Evolutionary conservation across 2,113 vertebrate species (phyloP).

Genomic region (Lathamus discolor): DNA sequence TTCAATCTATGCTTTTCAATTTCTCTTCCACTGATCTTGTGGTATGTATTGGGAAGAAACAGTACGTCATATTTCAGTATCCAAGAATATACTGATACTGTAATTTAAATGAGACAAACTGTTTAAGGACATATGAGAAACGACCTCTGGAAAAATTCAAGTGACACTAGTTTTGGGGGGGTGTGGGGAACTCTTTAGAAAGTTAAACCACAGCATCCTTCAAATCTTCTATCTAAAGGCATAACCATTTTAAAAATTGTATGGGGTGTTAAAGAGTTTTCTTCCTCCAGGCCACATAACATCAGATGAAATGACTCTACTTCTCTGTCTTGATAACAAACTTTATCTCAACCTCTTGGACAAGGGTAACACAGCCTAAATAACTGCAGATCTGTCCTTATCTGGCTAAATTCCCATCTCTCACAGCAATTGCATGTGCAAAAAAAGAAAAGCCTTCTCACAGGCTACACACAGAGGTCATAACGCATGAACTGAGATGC

Average conservation of each 20-base stretch:
- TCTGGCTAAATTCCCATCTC: neutral
- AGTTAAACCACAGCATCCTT: neutral
- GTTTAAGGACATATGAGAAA: neutral
- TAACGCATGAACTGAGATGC: neutral
- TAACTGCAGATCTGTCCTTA: neutral
- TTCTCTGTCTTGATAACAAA: neutral
- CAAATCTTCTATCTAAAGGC: neutral
- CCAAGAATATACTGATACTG: neutral
- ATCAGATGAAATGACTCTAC: neutral
- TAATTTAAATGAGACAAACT: neutral
- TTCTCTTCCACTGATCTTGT: neutral
- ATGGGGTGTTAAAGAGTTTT: neutral
- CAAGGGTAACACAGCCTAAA: neutral
- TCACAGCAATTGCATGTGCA: rapidly evolving
- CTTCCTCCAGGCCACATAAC: neutral
- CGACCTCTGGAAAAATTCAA: neutral
- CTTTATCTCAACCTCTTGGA: neutral
- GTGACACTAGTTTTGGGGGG: neutral
- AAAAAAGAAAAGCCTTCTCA: neutral
- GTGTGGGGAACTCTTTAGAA: neutral
- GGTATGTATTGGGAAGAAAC: neutral
- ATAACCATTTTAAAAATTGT: neutral
- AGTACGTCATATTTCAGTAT: neutral
- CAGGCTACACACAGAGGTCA: neutral
- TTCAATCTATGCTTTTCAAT: neutral